Evolutionary conservation across 1,140 invertebrate genomes (phyloP).

Genomic region (Drosophila erecta): DNA sequence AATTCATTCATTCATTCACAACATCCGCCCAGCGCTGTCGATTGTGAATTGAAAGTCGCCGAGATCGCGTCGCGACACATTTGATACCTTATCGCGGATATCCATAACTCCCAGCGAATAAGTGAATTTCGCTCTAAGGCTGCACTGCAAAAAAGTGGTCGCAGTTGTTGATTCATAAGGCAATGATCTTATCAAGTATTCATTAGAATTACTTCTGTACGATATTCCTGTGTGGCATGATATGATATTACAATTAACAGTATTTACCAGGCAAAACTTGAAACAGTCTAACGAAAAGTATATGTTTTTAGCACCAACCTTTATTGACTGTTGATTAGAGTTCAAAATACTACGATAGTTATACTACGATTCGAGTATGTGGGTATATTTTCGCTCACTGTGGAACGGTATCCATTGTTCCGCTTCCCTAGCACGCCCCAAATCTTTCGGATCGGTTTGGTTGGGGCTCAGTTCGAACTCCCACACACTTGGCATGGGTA

Average conservation of each 20-base stretch:
- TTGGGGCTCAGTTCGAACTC: conserved; percentile 5
- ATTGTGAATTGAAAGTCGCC: conserved; percentile 46
- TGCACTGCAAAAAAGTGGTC: conserved; percentile 8
- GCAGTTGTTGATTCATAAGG: too few species aligned
- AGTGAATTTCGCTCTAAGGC: conserved; percentile 30
- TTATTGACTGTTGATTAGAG: not conserved
- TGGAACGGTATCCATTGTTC: conserved; percentile 47
- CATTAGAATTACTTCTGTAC: too few species aligned
- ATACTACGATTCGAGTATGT: not conserved
- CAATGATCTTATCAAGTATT: too few species aligned
- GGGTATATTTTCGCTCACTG: conserved; percentile 10
- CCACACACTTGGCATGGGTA: conserved; percentile 25
- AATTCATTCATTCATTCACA: conserved; percentile 55
- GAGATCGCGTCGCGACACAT: conserved; percentile 46
- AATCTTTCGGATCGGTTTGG: conserved; percentile 32
- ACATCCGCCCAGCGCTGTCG: conserved; percentile 34
- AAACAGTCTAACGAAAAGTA: too few species aligned
- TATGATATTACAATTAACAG: too few species aligned
- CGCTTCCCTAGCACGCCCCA: conserved; percentile 48
- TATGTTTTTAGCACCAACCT: too few species aligned
- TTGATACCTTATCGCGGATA: conserved; percentile 45
- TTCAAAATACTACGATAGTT: not conserved
- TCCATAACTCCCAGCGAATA: conserved; percentile 21
- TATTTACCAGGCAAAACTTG: too few species aligned
- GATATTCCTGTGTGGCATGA: too few species aligned